These are phyloP conservation scores for Burhinus oedicnemus DNA, from an alignment of 2,113 vertebrate genomes.

Conservation along the genomic window DNA sequence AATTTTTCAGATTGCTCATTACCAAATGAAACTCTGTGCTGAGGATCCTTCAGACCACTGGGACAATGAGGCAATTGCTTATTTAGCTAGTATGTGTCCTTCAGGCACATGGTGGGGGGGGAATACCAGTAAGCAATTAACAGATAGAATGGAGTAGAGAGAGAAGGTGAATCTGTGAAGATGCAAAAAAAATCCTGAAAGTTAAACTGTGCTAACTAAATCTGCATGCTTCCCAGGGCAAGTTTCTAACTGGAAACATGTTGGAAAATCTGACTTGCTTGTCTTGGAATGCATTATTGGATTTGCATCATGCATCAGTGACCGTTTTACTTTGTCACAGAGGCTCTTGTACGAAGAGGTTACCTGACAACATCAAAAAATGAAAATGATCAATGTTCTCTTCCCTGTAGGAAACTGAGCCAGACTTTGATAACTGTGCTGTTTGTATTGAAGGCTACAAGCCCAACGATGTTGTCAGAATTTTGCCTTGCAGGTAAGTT, in stretches of 20 bases:
- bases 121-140: neutral
- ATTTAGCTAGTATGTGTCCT: neutral
- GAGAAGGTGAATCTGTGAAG: neutral
- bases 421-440: conserved; percentile 97
- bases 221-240: neutral
- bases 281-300: neutral
- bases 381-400: neutral
- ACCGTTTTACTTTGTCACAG: neutral
- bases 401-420: conserved; percentile 90
- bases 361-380: neutral
- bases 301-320: neutral
- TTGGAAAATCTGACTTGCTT: neutral
- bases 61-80: neutral
- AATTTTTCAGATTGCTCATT: conserved; percentile 52
- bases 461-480: conserved; percentile 92
- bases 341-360: neutral
- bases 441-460: conserved; percentile 99
- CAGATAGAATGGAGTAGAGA: accelerated
- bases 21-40: neutral
- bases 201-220: neutral
- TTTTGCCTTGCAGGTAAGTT: conserved; percentile 93
- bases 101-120: neutral
- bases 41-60: neutral
- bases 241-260: neutral
- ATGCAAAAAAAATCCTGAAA: neutral